Base-by-base conservation (phyloP, 92 coral and sea anemone genomes). In the Phenganax subtilis region DNA sequence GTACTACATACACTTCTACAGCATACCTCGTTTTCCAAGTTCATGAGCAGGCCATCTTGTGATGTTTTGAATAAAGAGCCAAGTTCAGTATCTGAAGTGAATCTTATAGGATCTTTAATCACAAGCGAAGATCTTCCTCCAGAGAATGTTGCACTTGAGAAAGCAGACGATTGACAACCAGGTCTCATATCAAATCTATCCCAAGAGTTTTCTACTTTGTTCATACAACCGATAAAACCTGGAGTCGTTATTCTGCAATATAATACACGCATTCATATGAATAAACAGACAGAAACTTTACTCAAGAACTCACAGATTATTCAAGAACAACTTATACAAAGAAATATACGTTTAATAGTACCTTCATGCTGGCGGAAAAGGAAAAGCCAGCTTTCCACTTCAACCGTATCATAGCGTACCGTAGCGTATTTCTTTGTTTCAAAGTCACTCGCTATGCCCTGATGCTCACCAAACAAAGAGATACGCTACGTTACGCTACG, bases 191-290 rank as follows among this genome's bases (percentile, higher is more conserved):
- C 66, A 25, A 60, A 55, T 10, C 47, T 14, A 54, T 77, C 71
- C 71, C 58, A 62, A 12, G 10, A 8, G 0, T 11, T 28, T 0
- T 0, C 0, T 2, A 29, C 9, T 9, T 10, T 12, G 0, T 30
- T 14, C 11, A 77, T 30, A 28, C 82, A 77, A 60, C 82, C 82
- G 12, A 77, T 62, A 8, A 77, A 77, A 27, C 64, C 64, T 6
- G 82, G 82, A 2, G 55, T 62, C 10, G 44, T 62, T 9, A 77
- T 62, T 59, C 82, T 77, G 52, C 5, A 60, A 60, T 71, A 25
- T 0, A 71, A 47, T 71, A 71, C 31, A 51, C 60, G 12, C 0
- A 51, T 10, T 31, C 4, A 31, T 27, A 8, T 53, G 20, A 54
- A 11, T 0, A n/a, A 52, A 75, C 15, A 37, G 28, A 16, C 53